Evolutionary conservation across 2,797 vertebrate species (phyloP).

Genomic region (Hippocampus kuda): DNA sequence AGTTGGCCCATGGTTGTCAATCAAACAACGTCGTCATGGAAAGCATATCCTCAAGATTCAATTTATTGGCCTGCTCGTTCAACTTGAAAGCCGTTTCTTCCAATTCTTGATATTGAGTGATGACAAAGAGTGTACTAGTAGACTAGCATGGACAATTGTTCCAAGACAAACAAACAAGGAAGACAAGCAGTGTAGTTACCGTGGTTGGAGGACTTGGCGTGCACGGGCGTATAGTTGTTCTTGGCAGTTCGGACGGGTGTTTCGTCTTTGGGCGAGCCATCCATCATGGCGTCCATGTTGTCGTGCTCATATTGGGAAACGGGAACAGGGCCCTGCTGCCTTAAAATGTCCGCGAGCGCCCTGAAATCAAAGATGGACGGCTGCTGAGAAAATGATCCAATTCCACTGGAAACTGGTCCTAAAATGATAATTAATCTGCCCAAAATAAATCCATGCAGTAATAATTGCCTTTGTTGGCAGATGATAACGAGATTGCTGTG

Average conservation of each 20-base stretch:
- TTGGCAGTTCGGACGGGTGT: constrained; percentile 82
- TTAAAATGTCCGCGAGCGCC: constrained; percentile 92
- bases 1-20: constrained; percentile 20
- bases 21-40: not conserved
- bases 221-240: constrained; percentile 93
- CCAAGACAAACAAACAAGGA: no score
- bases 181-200: constrained; percentile 51
- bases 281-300: constrained; percentile 78
- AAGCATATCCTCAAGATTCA: no score
- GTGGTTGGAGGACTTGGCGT: constrained; percentile 76
- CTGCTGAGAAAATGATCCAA: no score
- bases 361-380: constrained; percentile 52
- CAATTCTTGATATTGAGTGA: no score
- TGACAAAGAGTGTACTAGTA: not conserved
- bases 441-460: no score
- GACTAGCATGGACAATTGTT: not conserved
- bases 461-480: no score
- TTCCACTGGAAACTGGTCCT: no score
- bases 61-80: no score
- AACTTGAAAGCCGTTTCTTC: no score
- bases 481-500: no score
- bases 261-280: constrained; percentile 88
- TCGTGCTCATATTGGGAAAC: constrained; percentile 90
- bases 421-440: no score
- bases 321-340: constrained; percentile 87